Evolutionary conservation across 1,140 invertebrate genomes (phyloP).

Genomic region (Drosophila parvula): DNA sequence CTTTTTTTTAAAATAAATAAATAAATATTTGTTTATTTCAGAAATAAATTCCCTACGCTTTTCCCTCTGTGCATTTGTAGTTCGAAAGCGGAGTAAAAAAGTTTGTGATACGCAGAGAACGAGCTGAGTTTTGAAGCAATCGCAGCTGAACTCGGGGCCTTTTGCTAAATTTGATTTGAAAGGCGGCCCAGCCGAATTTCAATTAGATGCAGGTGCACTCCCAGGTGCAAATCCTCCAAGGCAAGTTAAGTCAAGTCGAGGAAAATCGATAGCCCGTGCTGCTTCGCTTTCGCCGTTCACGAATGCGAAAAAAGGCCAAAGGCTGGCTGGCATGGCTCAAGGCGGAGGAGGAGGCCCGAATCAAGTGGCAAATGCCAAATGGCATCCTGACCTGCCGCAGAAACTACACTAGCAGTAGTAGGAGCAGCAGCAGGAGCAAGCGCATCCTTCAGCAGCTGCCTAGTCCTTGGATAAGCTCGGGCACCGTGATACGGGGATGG

Average conservation of each 20-base stretch:
- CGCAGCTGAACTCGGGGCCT: constrained; percentile 32
- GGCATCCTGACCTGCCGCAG: constrained; percentile 41
- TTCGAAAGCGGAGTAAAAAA: constrained; percentile 43
- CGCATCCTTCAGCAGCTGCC: constrained; percentile 10
- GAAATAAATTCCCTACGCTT: constrained; percentile 1
- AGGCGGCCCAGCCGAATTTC: constrained; percentile 45
- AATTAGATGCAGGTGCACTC: constrained; percentile 54
- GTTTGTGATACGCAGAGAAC: constrained; percentile 38
- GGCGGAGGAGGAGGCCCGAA: constrained; percentile 33
- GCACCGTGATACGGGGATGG: constrained; percentile 39
- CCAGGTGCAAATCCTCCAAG: constrained; percentile 17
- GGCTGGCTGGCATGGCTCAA: constrained; percentile 33
- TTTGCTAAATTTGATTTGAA: constrained; percentile 72
- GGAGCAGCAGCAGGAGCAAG: constrained; percentile 1
- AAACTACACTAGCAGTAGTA: background rate
- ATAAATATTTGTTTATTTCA: background rate
- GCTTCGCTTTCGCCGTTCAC: constrained; percentile 21
- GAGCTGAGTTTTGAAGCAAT: constrained; percentile 38
- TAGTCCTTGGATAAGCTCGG: constrained; percentile 10
- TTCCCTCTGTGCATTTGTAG: constrained; percentile 25
- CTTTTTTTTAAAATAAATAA: background rate
- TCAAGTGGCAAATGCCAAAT: constrained; percentile 72
- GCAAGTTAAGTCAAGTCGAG: constrained; percentile 25
- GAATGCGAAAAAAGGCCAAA: constrained; percentile 48
- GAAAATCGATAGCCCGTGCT: constrained; percentile 66